Evolutionary conservation across 2,797 vertebrate genomes (phyloP).

Genomic region (Ctenochaetus hawaiiensis): DNA sequence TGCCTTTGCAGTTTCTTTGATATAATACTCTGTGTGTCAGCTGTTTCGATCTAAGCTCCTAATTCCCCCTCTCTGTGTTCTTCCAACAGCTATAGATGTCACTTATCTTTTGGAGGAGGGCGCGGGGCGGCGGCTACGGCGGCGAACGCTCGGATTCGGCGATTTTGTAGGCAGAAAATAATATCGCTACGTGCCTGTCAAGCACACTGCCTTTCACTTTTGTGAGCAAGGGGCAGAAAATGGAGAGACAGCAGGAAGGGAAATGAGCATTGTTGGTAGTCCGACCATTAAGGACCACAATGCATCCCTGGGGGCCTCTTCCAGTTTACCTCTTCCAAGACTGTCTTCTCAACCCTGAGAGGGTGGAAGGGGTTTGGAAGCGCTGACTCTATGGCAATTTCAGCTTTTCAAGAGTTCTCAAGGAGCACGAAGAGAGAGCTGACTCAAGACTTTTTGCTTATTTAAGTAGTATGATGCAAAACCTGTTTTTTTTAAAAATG

Average conservation of each 20-base stretch:
- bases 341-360: conserved; percentile 74
- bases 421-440: conserved; percentile 62
- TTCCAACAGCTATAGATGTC: conserved; percentile 94
- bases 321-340: conserved; percentile 73
- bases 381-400: conserved; percentile 65
- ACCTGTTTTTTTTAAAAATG: conserved; percentile 45
- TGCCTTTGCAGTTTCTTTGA: conserved; percentile 17
- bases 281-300: conserved; percentile 63
- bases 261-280: conserved; percentile 62
- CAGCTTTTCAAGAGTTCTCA: conserved; percentile 67
- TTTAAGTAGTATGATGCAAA: conserved; percentile 79
- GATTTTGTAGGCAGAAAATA: conserved; percentile 94
- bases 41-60: conserved; percentile 39
- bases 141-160: conserved; percentile 91
- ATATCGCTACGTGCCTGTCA: conserved; percentile 70
- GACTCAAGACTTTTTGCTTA: conserved; percentile 72
- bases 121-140: conserved; percentile 91
- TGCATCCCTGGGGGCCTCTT: conserved; percentile 68
- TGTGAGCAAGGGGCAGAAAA: conserved; percentile 56
- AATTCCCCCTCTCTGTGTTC: conserved; percentile 53
- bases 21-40: conserved; percentile 14
- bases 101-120: conserved; percentile 97
- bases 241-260: conserved; percentile 65
- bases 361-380: conserved; percentile 65
- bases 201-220: conserved; percentile 64